Percentiles rank a stretch among this genome's conserved stretches.
Conservation (phyloP, 2,888 invertebrate species). For the Eustalomyia histrio region DNA sequence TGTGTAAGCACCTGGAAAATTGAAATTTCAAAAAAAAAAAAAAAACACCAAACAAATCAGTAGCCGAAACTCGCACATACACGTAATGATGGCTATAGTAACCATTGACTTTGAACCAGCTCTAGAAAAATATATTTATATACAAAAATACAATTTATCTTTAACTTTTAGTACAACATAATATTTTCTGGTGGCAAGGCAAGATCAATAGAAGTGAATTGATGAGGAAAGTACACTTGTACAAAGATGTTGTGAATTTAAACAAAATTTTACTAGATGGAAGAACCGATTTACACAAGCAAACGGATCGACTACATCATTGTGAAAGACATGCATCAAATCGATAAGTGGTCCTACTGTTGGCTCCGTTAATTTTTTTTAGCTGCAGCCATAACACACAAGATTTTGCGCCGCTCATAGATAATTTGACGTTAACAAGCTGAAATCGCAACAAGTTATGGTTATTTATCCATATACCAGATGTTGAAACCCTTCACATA, state of each 20-base stretch:
- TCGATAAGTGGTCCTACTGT: no score
- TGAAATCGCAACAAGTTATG: no score
- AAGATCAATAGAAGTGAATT: slow-evolving; percentile 25
- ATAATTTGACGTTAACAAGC: no score
- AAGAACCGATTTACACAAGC: no score
- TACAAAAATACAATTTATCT: slow-evolving; percentile 7
- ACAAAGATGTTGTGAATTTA: neutral
- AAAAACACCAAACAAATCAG: slow-evolving; percentile 15
- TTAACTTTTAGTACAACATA: slow-evolving; percentile 4
- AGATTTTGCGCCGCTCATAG: no score
- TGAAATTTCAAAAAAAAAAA: slow-evolving; percentile 25
- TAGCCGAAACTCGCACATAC: neutral
- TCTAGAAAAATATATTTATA: slow-evolving; percentile 31
- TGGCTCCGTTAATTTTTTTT: no score
- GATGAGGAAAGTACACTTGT: slow-evolving; percentile 13
- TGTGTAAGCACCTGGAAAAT: slow-evolving; percentile 51
- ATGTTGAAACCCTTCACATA: no score
- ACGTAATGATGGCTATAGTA: neutral
- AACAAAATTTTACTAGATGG: no score
- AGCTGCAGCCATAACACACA: no score
- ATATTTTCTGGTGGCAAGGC: slow-evolving; percentile 29
- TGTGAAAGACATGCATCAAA: no score
- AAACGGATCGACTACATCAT: no score
- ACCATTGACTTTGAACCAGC: slow-evolving; percentile 65
- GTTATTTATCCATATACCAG: no score